Conservation (phyloP, 35 echinoderm and acorn worm genomes). For the Stichopus chloronotus region DNA sequence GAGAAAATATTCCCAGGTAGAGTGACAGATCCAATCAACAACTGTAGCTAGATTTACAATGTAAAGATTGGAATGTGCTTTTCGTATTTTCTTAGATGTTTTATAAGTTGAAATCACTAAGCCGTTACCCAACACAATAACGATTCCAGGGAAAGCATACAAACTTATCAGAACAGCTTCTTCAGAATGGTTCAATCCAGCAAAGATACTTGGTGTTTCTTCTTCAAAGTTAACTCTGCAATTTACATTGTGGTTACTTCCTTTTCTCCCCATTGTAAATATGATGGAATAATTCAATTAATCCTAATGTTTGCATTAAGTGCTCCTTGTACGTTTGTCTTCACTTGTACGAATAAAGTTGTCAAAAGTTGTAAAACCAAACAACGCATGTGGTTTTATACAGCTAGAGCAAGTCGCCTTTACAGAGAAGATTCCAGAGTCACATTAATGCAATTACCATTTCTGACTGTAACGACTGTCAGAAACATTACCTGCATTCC, state of each 20-base stretch:
- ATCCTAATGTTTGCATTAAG: no score
- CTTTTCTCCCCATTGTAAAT: neutral
- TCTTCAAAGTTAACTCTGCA: neutral
- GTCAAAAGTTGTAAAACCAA: no score
- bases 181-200: neutral
- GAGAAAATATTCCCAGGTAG: neutral
- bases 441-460: no score
- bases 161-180: neutral
- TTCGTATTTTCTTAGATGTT: neutral
- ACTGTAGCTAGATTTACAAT: constrained; percentile 21
- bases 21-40: no score
- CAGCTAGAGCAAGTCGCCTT: no score
- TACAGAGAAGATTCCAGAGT: no score
- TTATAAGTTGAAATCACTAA: neutral
- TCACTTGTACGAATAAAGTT: no score
- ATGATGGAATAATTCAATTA: no score
- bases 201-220: neutral
- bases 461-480: no score
- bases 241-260: neutral
- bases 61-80: neutral
- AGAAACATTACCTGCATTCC: no score
- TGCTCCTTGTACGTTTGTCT: no score
- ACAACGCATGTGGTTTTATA: no score
- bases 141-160: neutral
- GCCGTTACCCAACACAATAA: neutral